phyloP scores from a whole-genome alignment of 2,888 invertebrate species.

The Nomada goodeniana region DNA sequence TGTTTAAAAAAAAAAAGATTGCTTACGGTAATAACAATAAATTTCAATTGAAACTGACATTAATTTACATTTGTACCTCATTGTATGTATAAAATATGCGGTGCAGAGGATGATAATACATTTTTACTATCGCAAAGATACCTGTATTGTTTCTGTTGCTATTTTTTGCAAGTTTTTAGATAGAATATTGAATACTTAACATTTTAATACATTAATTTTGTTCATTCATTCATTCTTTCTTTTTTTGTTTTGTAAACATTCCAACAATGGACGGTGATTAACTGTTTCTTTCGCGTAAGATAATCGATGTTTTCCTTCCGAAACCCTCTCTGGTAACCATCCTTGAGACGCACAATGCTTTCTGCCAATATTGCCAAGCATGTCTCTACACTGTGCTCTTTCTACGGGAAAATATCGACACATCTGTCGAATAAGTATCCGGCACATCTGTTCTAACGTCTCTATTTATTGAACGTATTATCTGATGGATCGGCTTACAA shows the following conservation, averaged over 20 bases:
- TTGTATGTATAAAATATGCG: neutral
- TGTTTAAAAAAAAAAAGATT: neutral
- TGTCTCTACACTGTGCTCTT: constrained; percentile 64
- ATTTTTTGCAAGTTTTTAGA: neutral
- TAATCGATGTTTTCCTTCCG: constrained; percentile 39
- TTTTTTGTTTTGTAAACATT: neutral
- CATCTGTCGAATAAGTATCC: constrained; percentile 80
- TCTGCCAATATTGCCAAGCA: constrained; percentile 73
- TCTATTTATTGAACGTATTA: constrained; percentile 58
- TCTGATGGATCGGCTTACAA: constrained; percentile 42
- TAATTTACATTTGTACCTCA: neutral
- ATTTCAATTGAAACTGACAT: neutral
- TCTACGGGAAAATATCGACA: constrained; percentile 78
- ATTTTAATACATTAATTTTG: constrained; percentile 11
- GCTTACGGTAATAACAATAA: neutral
- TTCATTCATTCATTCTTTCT: neutral
- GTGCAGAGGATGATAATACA: too few relatives aligned
- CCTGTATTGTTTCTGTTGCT: neutral
- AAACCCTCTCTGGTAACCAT: constrained; percentile 46
- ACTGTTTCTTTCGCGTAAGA: constrained; percentile 66
- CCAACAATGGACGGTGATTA: constrained; percentile 44
- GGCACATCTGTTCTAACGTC: constrained; percentile 77
- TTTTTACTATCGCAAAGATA: neutral
- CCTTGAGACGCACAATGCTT: constrained; percentile 52
- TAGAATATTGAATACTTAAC: constrained; percentile 28